Base-by-base conservation (phyloP, 2,797 vertebrate genomes). In the Acanthurus tractus region DNA sequence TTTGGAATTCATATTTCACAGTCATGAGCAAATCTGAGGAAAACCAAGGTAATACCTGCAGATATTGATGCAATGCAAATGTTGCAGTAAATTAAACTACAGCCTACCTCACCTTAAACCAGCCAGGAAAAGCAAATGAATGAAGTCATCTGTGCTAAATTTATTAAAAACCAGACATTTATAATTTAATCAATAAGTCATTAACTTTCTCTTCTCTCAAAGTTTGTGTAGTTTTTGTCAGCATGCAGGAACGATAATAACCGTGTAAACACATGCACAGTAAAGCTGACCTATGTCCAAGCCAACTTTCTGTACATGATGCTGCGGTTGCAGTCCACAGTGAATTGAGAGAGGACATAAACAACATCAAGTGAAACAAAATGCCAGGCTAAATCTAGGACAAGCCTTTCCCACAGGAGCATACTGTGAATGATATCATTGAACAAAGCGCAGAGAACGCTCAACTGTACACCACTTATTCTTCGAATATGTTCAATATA, bases 361-460 rank as follows among this genome's bases (percentile, higher is more conserved):
- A 86, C 79, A 84, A 83, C 73, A 85, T 88, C 69, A 84, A 85
- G 71, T 76, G 75, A 84, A 90, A 87, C 85, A 81, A 89, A 89
- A 79, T 3, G 52, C 72, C 13, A 22, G 70, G 70, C 66, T 80
- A 69, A 89, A 91, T 89, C 84, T 89, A 85, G 88, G 86, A 84
- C 89, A 76, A 79, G 74, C 38, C 57, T 63, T 48, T 80, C 82
- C 88, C 87, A 78, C 68, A 78, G 89, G 88, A 85, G 68, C 70
- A 63, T 53, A 44, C 67, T 75, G 75, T 82, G 85, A 83, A 86
- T 71, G 62, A 69, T 77, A 83, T 70, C 78, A 82, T 74, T 81
- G 72, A 78, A 50, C 67, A 71, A 75, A 76, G 66, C 54, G 65
- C 77, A 83, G 50, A 75, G 61, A 72, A 63, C 56, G 46, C 72